These are phyloP conservation scores for Cephus pygmeus DNA, from an alignment of 2,888 invertebrate species.

Conservation along the genomic window DNA sequence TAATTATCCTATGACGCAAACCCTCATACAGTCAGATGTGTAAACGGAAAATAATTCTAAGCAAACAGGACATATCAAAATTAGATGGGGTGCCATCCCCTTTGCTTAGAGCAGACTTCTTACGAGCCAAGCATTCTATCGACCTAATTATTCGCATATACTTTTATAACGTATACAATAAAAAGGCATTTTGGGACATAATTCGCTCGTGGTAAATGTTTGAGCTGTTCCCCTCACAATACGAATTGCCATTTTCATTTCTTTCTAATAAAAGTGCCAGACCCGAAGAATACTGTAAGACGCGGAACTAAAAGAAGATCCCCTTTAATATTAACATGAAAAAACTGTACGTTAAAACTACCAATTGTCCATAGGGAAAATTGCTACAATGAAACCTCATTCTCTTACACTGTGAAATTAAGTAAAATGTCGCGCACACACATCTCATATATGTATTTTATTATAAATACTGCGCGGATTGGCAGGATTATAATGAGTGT, in stretches of 20 bases:
- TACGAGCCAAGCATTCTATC: background rate
- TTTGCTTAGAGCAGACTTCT: background rate
- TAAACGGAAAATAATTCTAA: background rate
- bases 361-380: background rate
- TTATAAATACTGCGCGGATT: background rate
- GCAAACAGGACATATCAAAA: background rate
- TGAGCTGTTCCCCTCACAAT: background rate
- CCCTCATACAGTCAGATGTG: background rate
- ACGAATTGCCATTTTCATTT: background rate
- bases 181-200: constrained; percentile 34
- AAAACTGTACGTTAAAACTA: background rate
- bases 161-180: constrained; percentile 12
- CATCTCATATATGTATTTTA: background rate
- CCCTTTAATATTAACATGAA: background rate
- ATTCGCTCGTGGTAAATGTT: constrained; percentile 3
- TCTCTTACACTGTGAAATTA: background rate
- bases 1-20: background rate
- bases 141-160: background rate
- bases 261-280: background rate
- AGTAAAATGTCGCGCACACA: background rate
- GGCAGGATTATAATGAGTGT: background rate
- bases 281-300: background rate
- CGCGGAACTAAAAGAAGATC: background rate
- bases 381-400: background rate
- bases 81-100: background rate